Base-by-base conservation (phyloP, 2,888 invertebrate species). In the Cantharis flavilabris region DNA sequence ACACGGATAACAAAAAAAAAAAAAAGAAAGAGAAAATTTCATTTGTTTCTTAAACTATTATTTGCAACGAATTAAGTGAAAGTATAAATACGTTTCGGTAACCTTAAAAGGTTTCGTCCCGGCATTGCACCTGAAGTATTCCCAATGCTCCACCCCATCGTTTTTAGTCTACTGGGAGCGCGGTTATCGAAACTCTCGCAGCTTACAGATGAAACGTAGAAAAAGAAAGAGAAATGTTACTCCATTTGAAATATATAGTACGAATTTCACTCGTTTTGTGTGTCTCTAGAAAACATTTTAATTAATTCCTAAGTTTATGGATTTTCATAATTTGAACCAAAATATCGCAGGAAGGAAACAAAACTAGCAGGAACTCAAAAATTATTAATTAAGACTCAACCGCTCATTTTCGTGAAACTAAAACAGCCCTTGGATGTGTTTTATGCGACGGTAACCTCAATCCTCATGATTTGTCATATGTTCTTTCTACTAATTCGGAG, bases 11-110 rank as follows among this genome's bases (percentile, higher is more conserved):
- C 0, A 23, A 23, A 23, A 4, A 5, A 23, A 33, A 13, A 49
- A 49, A 49, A 5, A 5, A n/a, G 7, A 49, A 3, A 20, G 20
- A 7, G 16, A 16, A 16, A 49, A 49, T 49, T 49, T n/a, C 2
- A 49, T 49, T 49, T 49, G n/a, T 49, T 14, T 14, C 18, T 20
- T 62, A 72, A 76, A 76, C 73, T 73, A 73, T 73, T 72, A 73
- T 76, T 76, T 64, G 14, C 70, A 73, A 76, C 20, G 62, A 76
- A 76, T 76, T 73, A 76, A 73, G 23, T 62, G 72, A 76, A 71
- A 70, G 64, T 23, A 20, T 30, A 64, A 71, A 75, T 64, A 71
- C 65, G 62, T 20, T 65, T n/a, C 26, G n/a, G 30, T 28, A 67
- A n/a, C 28, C 26, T 69, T 67, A 64, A 62, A 62, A 73, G 28